These are phyloP conservation scores for Prinia subflava DNA, from an alignment of 2,113 vertebrate genomes.

Conservation along the genomic window DNA sequence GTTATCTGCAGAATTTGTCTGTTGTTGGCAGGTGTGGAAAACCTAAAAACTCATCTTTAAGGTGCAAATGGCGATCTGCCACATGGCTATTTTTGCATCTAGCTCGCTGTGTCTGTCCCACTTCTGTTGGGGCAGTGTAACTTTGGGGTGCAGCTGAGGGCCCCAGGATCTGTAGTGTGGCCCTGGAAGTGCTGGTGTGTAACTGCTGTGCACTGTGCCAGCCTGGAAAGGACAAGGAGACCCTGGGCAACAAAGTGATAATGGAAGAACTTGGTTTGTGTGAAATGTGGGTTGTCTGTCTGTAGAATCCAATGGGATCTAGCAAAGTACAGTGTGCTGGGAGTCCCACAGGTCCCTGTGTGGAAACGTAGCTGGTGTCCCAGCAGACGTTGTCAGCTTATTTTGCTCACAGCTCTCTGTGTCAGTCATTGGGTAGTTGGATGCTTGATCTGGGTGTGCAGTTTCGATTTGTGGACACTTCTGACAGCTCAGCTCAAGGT, in stretches of 20 bases:
- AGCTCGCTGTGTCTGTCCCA: not conserved
- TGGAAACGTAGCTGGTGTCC: not conserved
- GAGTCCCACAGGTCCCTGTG: not conserved
- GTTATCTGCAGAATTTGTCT: not conserved
- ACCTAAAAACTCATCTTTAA: not conserved
- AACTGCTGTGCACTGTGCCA: not conserved
- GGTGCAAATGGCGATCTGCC: not conserved
- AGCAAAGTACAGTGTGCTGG: accelerated
- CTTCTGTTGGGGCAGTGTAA: not conserved
- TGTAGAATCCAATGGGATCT: not conserved
- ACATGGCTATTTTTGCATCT: not conserved
- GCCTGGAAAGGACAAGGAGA: not conserved
- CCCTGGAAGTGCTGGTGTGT: not conserved
- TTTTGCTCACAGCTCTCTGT: not conserved
- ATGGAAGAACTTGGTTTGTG: not conserved
- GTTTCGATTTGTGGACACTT: not conserved
- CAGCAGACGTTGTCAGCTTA: not conserved
- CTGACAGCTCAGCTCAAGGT: not conserved
- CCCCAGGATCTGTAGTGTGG: accelerated
- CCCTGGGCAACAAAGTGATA: not conserved
- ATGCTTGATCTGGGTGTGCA: not conserved
- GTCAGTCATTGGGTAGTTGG: not conserved
- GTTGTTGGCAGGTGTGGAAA: not conserved
- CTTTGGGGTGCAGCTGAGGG: not conserved
- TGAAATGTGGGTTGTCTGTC: not conserved